Base-by-base conservation (phyloP, 2,113 vertebrate genomes). In the Mionectes macconnelli region DNA sequence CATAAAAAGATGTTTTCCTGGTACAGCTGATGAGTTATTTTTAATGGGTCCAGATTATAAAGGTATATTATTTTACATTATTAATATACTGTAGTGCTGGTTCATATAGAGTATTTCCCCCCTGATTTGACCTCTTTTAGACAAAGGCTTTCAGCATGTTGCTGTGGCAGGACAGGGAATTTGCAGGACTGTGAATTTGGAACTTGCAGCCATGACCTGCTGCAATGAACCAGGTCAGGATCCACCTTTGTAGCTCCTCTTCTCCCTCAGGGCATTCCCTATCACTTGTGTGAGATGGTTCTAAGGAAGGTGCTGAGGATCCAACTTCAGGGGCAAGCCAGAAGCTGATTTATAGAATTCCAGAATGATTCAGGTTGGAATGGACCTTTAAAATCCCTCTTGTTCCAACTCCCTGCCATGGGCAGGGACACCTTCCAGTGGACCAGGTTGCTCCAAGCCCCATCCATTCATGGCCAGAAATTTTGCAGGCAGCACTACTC, bases 41-140 rank as follows among this genome's bases (percentile, higher is more conserved):
- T 14, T 17, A 62, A 47, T 8, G 6, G 17, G 7, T 18, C 12
- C 25, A 85, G 33, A 42, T 35, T 39, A 4, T 2, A 33, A 35
- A 13, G 1, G 5, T 12, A 4, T 8, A 13, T 40, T 28, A 62
- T 60, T 68, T 42, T 19, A 2, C 12, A 7, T 18, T 12, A 5
- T 16, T 8, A 17, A 24, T 12, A 20, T 12, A 8, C 39, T 1
- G 13, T 28, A 21, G 14, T 3, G 30, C 11, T 13, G 28, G 66
- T 4, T 30, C 16, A 2, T 1, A 5, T 0, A 49, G 52, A 75
- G 21, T 19, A 7, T 37, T 40, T 33, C 1, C 22, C 18, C 30
- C 20, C 18, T 4, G 50, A 8, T 42, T 37, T 37, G 9, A 63
- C 52, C 57, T 52, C 47, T 15, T 69, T 60, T 4, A 45, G 50